phyloP scores from a whole-genome alignment of 1,140 invertebrate species.

The Polyergus mexicanus region DNA sequence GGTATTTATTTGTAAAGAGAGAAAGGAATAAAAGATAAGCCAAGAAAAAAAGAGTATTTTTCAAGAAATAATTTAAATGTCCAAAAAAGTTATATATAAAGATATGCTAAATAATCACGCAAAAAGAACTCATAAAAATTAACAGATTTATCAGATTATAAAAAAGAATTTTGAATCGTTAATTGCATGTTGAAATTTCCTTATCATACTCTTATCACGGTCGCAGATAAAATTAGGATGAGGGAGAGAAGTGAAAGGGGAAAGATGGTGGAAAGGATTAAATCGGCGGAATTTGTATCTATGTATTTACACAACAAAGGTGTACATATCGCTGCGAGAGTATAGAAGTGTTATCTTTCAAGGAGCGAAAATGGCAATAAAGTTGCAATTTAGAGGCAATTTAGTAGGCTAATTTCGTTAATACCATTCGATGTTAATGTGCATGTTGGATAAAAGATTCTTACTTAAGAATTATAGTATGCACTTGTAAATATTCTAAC shows the following conservation, averaged over 20 bases:
- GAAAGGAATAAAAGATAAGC: no score
- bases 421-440: constrained; percentile 26
- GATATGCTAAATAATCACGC: not conserved
- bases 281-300: constrained; percentile 8
- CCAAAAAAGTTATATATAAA: not conserved
- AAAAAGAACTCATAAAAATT: no score
- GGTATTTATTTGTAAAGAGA: no score
- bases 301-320: not conserved
- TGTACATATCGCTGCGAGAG: not conserved
- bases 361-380: constrained; percentile 42
- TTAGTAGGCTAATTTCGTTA: constrained; percentile 11
- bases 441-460: constrained; percentile 15
- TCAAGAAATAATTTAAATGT: not conserved
- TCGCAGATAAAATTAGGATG: not conserved
- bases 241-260: no score
- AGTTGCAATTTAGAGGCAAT: constrained; percentile 43
- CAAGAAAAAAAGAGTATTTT: no score
- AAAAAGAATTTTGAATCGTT: not conserved
- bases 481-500: not conserved
- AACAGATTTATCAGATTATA: not conserved
- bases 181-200: not conserved
- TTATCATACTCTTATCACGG: constrained; percentile 6
- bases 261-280: constrained; percentile 9
- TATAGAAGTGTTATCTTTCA: constrained; percentile 32
- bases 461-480: not conserved